phyloP scores from a whole-genome alignment of 1,140 invertebrate species.

The Atta colombica region DNA sequence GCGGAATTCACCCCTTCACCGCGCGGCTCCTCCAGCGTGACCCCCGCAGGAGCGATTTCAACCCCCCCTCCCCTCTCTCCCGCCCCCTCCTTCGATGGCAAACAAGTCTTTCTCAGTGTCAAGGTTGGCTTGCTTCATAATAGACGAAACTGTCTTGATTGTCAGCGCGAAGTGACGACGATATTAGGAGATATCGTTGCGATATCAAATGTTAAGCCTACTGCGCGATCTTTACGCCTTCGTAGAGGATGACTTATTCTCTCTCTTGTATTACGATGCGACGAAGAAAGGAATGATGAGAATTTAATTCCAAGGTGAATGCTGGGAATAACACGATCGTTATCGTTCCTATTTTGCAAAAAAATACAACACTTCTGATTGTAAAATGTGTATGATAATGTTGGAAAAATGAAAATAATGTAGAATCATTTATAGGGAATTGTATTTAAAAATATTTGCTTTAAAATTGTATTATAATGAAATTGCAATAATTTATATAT shows the following conservation, averaged over 20 bases:
- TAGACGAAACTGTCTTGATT: slow-evolving; percentile 51
- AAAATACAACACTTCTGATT: not conserved
- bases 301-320: not conserved
- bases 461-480: not conserved
- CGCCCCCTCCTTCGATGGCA: slow-evolving; percentile 16
- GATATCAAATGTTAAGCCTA: not conserved
- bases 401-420: not conserved
- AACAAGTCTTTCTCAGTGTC: slow-evolving; percentile 79
- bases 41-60: slow-evolving; percentile 64
- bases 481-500: not conserved
- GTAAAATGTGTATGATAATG: not conserved
- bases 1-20: slow-evolving; percentile 2
- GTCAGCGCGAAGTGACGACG: slow-evolving; percentile 42
- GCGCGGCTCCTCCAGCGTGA: slow-evolving; percentile 7
- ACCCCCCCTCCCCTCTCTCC: not conserved
- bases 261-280: not conserved
- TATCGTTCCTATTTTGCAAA: not conserved
- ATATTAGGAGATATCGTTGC: not conserved
- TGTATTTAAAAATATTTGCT: not conserved
- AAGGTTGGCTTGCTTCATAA: slow-evolving; percentile 75
- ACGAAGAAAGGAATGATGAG: not conserved
- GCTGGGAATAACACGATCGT: not conserved
- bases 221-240: not conserved
- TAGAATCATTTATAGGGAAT: not conserved
- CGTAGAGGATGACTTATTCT: not conserved